Conservation (phyloP, 2,797 vertebrate species). For the Diglossa cyanea region DNA sequence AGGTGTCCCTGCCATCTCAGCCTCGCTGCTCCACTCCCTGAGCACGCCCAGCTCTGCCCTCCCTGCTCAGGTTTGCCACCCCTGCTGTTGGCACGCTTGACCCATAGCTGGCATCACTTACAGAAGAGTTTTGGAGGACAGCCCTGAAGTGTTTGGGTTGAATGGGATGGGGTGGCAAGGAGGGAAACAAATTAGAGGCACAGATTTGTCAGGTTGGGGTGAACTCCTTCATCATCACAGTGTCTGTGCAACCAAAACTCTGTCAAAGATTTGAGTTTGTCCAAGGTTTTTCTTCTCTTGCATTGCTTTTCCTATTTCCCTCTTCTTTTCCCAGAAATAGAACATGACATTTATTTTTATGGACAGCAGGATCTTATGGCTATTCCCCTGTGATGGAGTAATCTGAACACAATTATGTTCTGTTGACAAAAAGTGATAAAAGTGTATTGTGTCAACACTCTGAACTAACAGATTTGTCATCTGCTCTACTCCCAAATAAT, state of each 20-base stretch:
- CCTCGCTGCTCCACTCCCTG: background rate
- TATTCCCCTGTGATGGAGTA: background rate
- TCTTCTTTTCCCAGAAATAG: slow-evolving; percentile 27
- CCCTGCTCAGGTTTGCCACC: background rate
- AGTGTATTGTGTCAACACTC: slow-evolving; percentile 61
- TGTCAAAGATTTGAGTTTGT: background rate
- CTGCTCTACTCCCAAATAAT: slow-evolving; percentile 24
- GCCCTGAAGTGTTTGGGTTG: background rate
- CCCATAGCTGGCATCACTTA: fast-evolving
- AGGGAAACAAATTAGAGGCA: background rate
- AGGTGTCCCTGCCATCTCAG: background rate
- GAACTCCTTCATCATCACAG: background rate
- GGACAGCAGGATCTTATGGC: slow-evolving; percentile 36
- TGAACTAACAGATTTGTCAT: slow-evolving; percentile 53
- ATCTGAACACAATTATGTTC: slow-evolving; percentile 58
- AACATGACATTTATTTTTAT: slow-evolving; percentile 44
- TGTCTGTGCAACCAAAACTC: background rate
- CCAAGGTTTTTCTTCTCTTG: background rate
- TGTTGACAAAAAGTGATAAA: slow-evolving; percentile 69
- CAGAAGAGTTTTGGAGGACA: background rate
- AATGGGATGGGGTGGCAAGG: background rate
- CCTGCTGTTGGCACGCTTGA: background rate
- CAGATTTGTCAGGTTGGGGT: background rate
- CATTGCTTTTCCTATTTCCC: background rate
- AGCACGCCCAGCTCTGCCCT: background rate